Evolutionary conservation across 2,888 invertebrate genomes (phyloP), one percentile per base, ranked within the genome.

Genomic region (Drosophila meridionalis): DNA sequence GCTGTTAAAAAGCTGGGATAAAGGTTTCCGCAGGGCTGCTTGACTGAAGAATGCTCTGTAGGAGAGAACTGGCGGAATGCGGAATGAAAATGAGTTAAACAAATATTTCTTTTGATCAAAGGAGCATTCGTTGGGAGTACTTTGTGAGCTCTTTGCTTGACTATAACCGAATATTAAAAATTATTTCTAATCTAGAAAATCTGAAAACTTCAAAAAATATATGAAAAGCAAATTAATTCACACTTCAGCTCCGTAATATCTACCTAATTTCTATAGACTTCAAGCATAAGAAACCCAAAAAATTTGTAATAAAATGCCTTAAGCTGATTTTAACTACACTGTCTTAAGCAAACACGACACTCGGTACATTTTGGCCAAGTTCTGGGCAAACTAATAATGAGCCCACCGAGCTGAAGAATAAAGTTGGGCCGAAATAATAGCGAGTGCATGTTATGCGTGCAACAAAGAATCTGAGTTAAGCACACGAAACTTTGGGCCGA

Each of bases 351-450:
- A 50, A 20, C 50, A 50, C 50, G 11, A 32, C 32, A 50, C 50
- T 34, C 32, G 3, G 3, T 20, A 9, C n/a, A 34, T 11, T n/a
- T 8, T 20, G 11, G 34, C 20, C 20, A 52, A 36, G 20, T 26
- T 36, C 26, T 36, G 20, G 20, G 6, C 34, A 52, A 52, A 52
- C 52, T 52, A 34, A 52, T 34, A 20, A 34, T 52, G 11, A 52
- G n/a, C 30, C 28, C 26, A 5, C 28, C 6, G 3, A 47, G 28
- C 7, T 50, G 4, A 50, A 50, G 6, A 6, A 14, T 14, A 14
- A 40, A 40, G 11, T 40, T 40, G 12, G 40, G 7, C 12, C 7
- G 2, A 40, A 14, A 40, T 5, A 4, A 12, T 1, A 34, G 34
- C 3, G 9, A 34, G 14, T 14, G 58, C 45, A 59, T 36, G 36